Conservation (phyloP, 2,888 invertebrate genomes). For the Zhengitettix transpicula region DNA sequence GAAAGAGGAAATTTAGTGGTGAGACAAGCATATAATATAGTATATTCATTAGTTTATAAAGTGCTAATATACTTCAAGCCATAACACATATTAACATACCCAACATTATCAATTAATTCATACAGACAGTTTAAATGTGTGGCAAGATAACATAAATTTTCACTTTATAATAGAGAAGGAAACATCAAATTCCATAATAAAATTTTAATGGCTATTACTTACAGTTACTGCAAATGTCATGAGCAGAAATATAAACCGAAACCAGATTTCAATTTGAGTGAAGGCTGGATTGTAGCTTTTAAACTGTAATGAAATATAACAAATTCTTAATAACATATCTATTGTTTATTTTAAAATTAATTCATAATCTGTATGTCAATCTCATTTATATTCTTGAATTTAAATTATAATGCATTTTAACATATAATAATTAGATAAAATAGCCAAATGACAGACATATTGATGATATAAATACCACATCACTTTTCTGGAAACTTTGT, state of each 20-base stretch:
- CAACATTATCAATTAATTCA: background rate
- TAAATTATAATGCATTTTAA: no score
- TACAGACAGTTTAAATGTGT: no score
- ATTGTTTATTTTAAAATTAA: no score
- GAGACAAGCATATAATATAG: background rate
- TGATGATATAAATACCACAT: no score
- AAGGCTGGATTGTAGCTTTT: conserved; percentile 92
- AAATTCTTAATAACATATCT: no score
- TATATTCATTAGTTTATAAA: background rate
- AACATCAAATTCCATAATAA: no score
- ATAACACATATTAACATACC: background rate
- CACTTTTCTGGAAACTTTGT: no score
- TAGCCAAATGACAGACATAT: no score
- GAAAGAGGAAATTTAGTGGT: conserved; percentile 21
- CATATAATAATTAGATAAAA: no score
- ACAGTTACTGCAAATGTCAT: conserved; percentile 76
- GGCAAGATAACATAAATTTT: background rate
- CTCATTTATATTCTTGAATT: no score
- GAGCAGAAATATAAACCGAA: conserved; percentile 80
- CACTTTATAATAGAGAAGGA: background rate
- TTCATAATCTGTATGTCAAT: no score
- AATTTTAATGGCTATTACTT: conserved; percentile 27
- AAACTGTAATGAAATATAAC: conserved; percentile 41
- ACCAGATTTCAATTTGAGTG: conserved; percentile 95
- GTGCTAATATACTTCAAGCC: background rate